phyloP scores from a whole-genome alignment of 2,113 vertebrate species.

The Cyrtonyx montezumae region DNA sequence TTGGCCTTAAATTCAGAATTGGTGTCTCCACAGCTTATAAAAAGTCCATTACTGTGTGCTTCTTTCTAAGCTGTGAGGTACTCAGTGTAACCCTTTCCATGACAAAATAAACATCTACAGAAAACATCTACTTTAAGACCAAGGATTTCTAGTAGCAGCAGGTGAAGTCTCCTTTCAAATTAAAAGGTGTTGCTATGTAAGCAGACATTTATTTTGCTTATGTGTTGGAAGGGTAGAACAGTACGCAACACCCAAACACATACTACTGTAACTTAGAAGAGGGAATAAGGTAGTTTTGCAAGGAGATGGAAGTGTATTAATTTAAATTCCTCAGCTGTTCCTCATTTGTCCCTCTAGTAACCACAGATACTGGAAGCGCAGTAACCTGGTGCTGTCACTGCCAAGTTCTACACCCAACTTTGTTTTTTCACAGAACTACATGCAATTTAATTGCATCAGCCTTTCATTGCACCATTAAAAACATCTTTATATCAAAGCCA shows the following conservation, averaged over 20 bases:
- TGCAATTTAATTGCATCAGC: fast-evolving
- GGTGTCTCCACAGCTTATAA: conserved; percentile 2
- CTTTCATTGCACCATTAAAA: not conserved
- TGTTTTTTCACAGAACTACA: not conserved
- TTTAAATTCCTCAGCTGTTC: conserved; percentile 15
- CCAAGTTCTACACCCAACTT: not conserved
- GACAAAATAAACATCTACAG: not conserved
- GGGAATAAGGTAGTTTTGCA: not conserved
- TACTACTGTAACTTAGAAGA: not conserved
- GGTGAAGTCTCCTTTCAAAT: not conserved
- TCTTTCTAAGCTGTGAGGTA: not conserved
- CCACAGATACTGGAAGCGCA: not conserved
- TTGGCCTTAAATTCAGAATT: not conserved
- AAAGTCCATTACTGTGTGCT: not conserved
- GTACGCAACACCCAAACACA: not conserved
- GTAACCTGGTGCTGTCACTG: not conserved
- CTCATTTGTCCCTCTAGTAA: not conserved
- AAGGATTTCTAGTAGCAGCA: not conserved
- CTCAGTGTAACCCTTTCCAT: not conserved
- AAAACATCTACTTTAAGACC: not conserved
- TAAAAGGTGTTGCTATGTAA: not conserved
- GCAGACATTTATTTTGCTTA: not conserved
- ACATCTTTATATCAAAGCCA: not conserved
- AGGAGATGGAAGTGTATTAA: not conserved
- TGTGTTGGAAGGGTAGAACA: not conserved